phyloP scores from a whole-genome alignment of 1,140 invertebrate genomes.

The Lepidotrigona ventralis region DNA sequence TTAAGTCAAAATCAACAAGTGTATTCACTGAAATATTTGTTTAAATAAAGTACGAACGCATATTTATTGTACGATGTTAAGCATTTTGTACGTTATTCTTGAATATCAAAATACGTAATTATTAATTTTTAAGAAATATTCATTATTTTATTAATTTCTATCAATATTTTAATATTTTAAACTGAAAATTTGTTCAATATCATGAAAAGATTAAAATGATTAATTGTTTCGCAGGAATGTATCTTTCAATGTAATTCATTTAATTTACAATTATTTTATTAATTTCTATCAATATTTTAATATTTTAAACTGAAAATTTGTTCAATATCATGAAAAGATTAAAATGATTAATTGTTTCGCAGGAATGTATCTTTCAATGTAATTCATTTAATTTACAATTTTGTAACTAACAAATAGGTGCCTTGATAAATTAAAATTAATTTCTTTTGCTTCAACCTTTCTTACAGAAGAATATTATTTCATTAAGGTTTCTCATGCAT shows the following conservation, averaged over 20 bases:
- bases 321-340: background rate
- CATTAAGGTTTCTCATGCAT: slow-evolving; percentile 2
- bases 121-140: background rate
- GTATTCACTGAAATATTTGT: background rate
- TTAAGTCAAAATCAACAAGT: background rate
- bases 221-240: background rate
- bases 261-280: background rate
- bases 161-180: background rate
- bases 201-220: no score
- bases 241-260: background rate
- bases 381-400: background rate
- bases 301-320: background rate
- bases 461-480: background rate
- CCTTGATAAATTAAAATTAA: background rate
- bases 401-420: background rate
- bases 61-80: background rate
- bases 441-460: background rate
- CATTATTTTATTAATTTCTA: background rate
- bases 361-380: background rate
- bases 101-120: background rate
- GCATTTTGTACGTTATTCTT: no score
- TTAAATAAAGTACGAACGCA: background rate
- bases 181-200: background rate
- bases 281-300: background rate
- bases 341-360: background rate